Evolutionary conservation across 2,113 vertebrate species (phyloP).

Genomic region (Triplophysa rosa): DNA sequence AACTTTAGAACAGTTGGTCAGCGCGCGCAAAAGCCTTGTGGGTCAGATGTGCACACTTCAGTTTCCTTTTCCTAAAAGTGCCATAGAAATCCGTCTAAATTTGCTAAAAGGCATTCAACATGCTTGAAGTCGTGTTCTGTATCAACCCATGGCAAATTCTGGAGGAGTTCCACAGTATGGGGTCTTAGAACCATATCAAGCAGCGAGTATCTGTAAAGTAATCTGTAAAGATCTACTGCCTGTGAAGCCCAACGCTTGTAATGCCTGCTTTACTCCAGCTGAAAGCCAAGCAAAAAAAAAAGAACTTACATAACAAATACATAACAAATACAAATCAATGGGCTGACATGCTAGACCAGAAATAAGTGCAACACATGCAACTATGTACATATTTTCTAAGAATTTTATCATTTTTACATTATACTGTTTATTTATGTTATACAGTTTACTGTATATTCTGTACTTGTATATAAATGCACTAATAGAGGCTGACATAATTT

Average conservation of each 20-base stretch:
- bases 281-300: neutral
- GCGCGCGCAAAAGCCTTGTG: slow-evolving; percentile 10
- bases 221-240: neutral
- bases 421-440: too few relatives aligned
- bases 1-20: slow-evolving; percentile 38
- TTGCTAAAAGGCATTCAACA: slow-evolving; percentile 15
- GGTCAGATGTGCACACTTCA: slow-evolving; percentile 20
- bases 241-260: neutral
- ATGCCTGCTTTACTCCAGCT: neutral
- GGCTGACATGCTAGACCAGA: neutral
- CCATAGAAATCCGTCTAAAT: slow-evolving; percentile 4
- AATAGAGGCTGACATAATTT: too few relatives aligned
- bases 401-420: too few relatives aligned
- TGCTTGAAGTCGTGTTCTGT: slow-evolving; percentile 49
- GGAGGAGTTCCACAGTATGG: slow-evolving; percentile 39
- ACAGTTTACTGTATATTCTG: too few relatives aligned
- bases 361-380: neutral
- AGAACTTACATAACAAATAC: neutral
- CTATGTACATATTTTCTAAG: neutral
- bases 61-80: slow-evolving; percentile 5
- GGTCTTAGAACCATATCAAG: slow-evolving; percentile 45
- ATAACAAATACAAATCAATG: neutral
- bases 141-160: slow-evolving; percentile 44
- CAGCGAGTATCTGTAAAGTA: neutral
- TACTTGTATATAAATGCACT: too few relatives aligned